phyloP scores from a whole-genome alignment of 1,140 invertebrate genomes.

The Muscidifurax raptorellus region DNA sequence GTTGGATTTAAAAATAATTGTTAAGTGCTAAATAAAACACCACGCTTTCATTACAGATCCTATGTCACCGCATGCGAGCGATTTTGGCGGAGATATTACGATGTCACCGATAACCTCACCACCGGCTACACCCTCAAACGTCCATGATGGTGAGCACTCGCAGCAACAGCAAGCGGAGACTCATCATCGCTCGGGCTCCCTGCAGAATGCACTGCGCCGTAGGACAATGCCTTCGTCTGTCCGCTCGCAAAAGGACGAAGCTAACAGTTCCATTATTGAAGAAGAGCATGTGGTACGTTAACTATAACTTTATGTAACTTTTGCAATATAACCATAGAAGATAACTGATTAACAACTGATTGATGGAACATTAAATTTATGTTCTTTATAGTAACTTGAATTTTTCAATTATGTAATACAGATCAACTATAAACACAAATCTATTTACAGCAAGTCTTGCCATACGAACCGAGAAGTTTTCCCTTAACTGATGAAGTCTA shows the following conservation, averaged over 20 bases:
- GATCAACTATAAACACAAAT: neutral
- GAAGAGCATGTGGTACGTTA: constrained; percentile 70
- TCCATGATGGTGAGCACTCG: constrained; percentile 67
- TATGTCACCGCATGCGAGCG: constrained; percentile 76
- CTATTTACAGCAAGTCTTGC: constrained; percentile 71
- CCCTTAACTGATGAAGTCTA: constrained; percentile 84
- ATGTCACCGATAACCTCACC: constrained; percentile 78
- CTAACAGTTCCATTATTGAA: constrained; percentile 65
- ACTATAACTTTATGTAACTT: no score
- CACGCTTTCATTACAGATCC: constrained; percentile 69
- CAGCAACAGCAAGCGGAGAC: constrained; percentile 63
- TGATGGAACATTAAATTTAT: neutral
- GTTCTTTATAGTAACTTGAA: neutral
- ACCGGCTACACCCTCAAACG: constrained; percentile 76
- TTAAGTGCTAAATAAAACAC: neutral
- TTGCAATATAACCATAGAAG: no score
- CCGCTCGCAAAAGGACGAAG: constrained; percentile 68
- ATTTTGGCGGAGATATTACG: constrained; percentile 70
- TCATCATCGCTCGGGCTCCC: constrained; percentile 62
- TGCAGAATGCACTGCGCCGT: constrained; percentile 72
- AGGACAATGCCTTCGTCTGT: constrained; percentile 75
- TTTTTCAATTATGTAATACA: neutral
- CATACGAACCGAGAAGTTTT: constrained; percentile 85
- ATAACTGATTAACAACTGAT: neutral
- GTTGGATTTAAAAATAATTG: no score